Percentiles rank a stretch among this genome's conserved stretches.
phyloP scores from a whole-genome alignment of 2,888 invertebrate genomes.

The Ormyrus rosae region DNA sequence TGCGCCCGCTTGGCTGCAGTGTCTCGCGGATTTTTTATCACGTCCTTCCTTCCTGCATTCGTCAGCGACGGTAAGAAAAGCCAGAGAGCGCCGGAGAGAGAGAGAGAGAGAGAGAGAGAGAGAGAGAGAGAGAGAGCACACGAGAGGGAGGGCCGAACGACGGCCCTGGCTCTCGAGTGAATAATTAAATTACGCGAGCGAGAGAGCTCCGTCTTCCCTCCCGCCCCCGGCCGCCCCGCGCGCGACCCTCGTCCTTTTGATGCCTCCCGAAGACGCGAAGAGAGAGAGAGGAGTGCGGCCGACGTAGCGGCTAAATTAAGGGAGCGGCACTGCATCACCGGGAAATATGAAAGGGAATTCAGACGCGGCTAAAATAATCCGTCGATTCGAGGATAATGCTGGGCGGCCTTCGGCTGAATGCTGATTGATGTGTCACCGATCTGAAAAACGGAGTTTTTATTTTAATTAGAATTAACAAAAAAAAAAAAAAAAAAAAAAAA shows the following conservation, averaged over 20 bases:
- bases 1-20: conserved; percentile 39
- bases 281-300: conserved; percentile 31
- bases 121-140: not conserved
- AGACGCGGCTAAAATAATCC: conserved; percentile 37
- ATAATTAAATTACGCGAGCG: conserved; percentile 55
- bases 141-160: conserved; percentile 12
- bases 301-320: conserved; percentile 53
- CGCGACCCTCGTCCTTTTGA: conserved; percentile 41
- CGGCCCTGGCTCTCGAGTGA: conserved; percentile 47
- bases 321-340: conserved; percentile 10
- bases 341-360: conserved; percentile 37
- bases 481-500: too few relatives aligned
- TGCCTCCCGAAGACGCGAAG: conserved; percentile 34
- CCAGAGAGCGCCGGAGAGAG: conserved; percentile 19
- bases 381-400: conserved; percentile 15
- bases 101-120: conserved; percentile 5
- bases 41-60: conserved; percentile 58
- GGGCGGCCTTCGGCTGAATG: not conserved
- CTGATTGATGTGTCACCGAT: too few relatives aligned
- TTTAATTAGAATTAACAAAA: too few relatives aligned
- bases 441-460: too few relatives aligned
- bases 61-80: conserved; percentile 54
- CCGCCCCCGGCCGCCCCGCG: not conserved
- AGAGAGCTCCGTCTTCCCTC: conserved; percentile 23
- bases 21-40: conserved; percentile 57